Evolutionary conservation across 1,140 invertebrate species (phyloP), one percentile per base, ranked within the genome.

Genomic region (Anagrus nilaparvatae): DNA sequence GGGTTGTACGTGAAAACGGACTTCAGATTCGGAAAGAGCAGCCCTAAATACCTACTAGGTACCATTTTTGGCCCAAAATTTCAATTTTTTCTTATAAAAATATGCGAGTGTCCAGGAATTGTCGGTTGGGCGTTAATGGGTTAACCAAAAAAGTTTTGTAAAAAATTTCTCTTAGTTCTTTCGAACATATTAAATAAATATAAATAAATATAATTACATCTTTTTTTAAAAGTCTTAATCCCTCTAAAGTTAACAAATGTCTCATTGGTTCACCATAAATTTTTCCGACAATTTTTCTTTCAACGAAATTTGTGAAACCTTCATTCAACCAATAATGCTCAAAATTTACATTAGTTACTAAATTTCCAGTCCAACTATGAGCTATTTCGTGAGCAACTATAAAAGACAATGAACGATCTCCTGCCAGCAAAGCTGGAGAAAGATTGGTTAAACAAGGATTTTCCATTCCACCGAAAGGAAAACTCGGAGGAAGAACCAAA

Each of bases 291-390:
- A 94, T 88, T 69, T 95, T 95, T 23, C 87, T 72, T 63, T 97
- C 90, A 3, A 94, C 68, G 69, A 92, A 97, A 28, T 87, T 79
- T 0, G 94, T 97, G 59, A 96, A 94, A 3, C 93, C 93, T 72
- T 97, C 92, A 62, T 97, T 97, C 9, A 97, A 70, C 93, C 93
- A 97, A 66, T 97, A 97, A 65, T 97, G 86, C 66, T 96, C 87
- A 60, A 88, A 94, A 61, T 87, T 93, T 35, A 71, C 71, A 61
- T 95, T 95, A 3, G 93, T 97, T 12, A 97, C 87, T 35, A 97
- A 70, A 69, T 97, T 97, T 32, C 90, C 90, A 9, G 92, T 95
- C 93, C 93, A 97, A 55, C 87, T 91, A 66, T 97, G 94, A 32
- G 90, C 76, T 54, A 97, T 96, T 71, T 96, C 93, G 69, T 97